Percentiles rank a stretch among this genome's conserved stretches.
Evolutionary conservation across 2,888 invertebrate species (phyloP).

Genomic region (Pelosia muscerda): DNA sequence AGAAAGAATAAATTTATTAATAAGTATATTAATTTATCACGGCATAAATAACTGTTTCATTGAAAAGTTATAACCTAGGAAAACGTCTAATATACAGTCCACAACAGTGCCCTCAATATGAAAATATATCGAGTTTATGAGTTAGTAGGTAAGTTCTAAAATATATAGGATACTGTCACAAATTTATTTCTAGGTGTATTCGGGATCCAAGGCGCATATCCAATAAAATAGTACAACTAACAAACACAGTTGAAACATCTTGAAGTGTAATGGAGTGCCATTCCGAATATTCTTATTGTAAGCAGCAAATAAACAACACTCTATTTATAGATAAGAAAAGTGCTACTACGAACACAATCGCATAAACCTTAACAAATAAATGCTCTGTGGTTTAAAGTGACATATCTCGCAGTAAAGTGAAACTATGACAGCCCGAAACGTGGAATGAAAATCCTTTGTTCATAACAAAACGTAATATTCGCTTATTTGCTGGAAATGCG

Average conservation of each 20-base stretch:
- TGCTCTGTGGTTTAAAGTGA: background rate
- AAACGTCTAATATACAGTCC: too few species aligned
- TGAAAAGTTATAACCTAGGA: too few species aligned
- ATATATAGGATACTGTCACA: too few species aligned
- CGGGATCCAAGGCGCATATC: background rate
- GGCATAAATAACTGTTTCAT: too few species aligned
- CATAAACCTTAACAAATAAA: background rate
- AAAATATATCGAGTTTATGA: too few species aligned
- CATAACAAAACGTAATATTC: slow-evolving; percentile 13
- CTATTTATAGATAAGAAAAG: background rate
- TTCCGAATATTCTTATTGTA: background rate
- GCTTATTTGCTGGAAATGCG: slow-evolving; percentile 9
- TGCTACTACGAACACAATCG: background rate
- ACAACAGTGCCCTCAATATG: too few species aligned
- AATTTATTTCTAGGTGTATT: background rate
- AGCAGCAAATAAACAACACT: background rate
- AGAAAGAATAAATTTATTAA: too few species aligned
- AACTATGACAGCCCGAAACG: slow-evolving; percentile 6
- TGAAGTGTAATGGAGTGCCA: background rate
- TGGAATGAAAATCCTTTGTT: slow-evolving; percentile 14
- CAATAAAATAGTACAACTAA: background rate
- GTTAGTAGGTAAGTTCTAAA: too few species aligned
- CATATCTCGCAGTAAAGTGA: background rate
- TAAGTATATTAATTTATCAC: too few species aligned
- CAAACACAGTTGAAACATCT: background rate